Evolutionary conservation across 2,888 invertebrate genomes (phyloP).

Genomic region (Acrobasis consociella): DNA sequence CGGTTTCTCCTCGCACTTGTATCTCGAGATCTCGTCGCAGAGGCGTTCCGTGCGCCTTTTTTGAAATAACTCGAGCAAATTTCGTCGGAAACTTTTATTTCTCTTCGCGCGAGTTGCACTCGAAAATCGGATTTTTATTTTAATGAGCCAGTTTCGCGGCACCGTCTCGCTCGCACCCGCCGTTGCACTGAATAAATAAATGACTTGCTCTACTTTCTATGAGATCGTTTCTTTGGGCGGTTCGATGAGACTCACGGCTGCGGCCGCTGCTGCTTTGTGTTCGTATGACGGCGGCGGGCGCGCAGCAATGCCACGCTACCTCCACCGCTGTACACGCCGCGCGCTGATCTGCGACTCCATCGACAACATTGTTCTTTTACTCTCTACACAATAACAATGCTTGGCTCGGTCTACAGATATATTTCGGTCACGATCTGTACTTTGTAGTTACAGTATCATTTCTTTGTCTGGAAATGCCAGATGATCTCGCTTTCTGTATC

Average conservation of each 20-base stretch:
- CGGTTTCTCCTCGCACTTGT: constrained; percentile 76
- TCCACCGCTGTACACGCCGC: constrained; percentile 28
- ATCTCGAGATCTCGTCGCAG: constrained; percentile 67
- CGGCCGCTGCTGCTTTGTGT: constrained; percentile 42
- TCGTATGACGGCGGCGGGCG: constrained; percentile 27
- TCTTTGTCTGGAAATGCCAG: constrained; percentile 42
- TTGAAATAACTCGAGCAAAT: constrained; percentile 82
- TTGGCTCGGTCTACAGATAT: constrained; percentile 48
- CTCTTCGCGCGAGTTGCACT: constrained; percentile 73
- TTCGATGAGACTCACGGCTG: constrained; percentile 56
- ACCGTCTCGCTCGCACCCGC: constrained; percentile 71
- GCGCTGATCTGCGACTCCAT: constrained; percentile 35
- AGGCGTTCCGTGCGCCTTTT: constrained; percentile 77
- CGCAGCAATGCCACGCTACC: constrained; percentile 28
- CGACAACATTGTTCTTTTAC: constrained; percentile 54
- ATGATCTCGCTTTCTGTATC: constrained; percentile 19
- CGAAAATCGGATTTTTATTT: constrained; percentile 79
- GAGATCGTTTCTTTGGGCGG: constrained; percentile 78
- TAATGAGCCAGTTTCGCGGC: constrained; percentile 77
- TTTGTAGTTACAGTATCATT: constrained; percentile 28
- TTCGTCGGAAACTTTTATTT: constrained; percentile 79
- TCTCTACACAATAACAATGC: constrained; percentile 52
- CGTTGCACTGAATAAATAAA: constrained; percentile 80
- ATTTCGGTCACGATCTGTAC: constrained; percentile 55
- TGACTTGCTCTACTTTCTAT: constrained; percentile 82